Base-by-base conservation (phyloP, 1,140 invertebrate genomes). In the Drusus annulatus region DNA sequence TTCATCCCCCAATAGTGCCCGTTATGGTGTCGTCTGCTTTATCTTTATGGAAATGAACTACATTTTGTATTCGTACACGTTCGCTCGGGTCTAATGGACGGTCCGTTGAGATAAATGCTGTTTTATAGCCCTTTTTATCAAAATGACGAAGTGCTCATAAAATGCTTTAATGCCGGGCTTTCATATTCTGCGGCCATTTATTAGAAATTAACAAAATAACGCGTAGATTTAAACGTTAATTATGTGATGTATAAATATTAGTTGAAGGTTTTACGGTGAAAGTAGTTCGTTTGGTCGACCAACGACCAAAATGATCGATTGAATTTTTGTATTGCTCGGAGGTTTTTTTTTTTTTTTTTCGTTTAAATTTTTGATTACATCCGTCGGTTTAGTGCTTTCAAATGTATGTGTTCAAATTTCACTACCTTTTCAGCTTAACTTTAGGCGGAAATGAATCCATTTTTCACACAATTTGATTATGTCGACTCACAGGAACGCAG, bases 1-100 rank as follows among this genome's bases (percentile, higher is more conserved):
- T 76, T 62, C 74, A 51, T n/a, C 74, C 68, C 63, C 68, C 68
- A 71, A 71, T 71, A 71, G 68, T 71, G 68, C 68, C 68, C 68
- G 68, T 71, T 71, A 71, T 71, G 68, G 68, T 71, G 68, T 71
- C 68, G 68, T 71, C 68, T 51, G 36, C 45, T 71, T 71, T 71
- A 71, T 71, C 68, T 71, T 71, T 71, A 71, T 71, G 68, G 68
- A 71, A 71, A 71, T 71, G 68, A 71, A 71, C 45, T 71, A 71
- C 68, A 71, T 71, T 71, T 52, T 71, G 50, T 71, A 71, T 71
- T 71, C 68, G 68, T 52, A 23, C 68, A 51, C 68, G 68, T 71
- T 71, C n/a, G 68, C 45, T 50, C 68, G 50, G 50, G 45, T 51
- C 36, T 52, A 71, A 71, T 71, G 68, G 68, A 71, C 68, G 36